Base-by-base conservation (phyloP, 2,797 vertebrate species). In the Sebastes taczanowskii region DNA sequence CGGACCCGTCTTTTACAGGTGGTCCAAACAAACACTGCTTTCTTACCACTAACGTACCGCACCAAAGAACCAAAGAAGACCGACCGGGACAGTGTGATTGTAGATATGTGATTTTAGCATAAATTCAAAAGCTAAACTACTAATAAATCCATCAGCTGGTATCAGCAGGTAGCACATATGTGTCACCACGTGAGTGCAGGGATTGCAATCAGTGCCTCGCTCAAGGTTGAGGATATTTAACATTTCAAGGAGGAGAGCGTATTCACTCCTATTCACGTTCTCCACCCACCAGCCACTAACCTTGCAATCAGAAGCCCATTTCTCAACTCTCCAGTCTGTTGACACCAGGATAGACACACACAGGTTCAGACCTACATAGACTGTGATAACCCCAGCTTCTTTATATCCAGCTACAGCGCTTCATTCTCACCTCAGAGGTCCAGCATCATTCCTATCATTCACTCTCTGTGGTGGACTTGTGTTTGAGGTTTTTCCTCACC, bases 401-500 rank as follows among this genome's bases (percentile, higher is more conserved):
- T 34, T 32, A 42, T 38, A 6, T 6, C 10, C 16, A 56, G 46
- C 9, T 2, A 1, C 58, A 13, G 27, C 16, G 71, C 60, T 32
- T 23, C 29, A 11, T 6, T 53, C 55, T 49, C 74, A 2, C 61
- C 29, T 22, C 34, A 1, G 53, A 59, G 52, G 23, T 29, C 23
- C 63, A 29, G 62, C 0, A 49, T 62, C 64, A 42, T 4, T 25
- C 38, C 42, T 20, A 20, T 78, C 69, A 1, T 29, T 8, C 2
- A 42, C 67, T 63, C 23, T 64, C 18, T 35, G 78, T 3, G 7
- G 30, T 30, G 27, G 25, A n/a, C 27, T 68, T 0, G 1, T 1
- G 38, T 71, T 6, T 76, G 56, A 32, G 3, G 46, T 46, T 7
- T 46, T 7, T 13, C 92, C 92, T 94, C 93, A 97, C 97, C 97